Conservation (phyloP, 2,113 vertebrate genomes). For the Onychostoma macrolepis region DNA sequence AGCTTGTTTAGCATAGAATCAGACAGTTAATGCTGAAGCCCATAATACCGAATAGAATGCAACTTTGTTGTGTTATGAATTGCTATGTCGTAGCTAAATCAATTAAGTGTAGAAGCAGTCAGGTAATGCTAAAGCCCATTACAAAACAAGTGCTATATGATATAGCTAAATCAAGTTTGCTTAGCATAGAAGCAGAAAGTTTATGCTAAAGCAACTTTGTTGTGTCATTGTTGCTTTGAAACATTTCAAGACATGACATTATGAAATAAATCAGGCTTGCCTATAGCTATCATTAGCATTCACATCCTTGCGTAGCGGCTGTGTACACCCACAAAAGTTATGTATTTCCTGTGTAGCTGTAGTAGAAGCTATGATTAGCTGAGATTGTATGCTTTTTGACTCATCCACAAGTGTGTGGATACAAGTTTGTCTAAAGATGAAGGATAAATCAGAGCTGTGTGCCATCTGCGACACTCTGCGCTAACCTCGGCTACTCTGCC, state of each 20-base stretch:
- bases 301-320: background rate
- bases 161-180: background rate
- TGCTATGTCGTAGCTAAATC: background rate
- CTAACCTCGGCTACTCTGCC: slow-evolving; percentile 16
- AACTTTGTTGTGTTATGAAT: background rate
- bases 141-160: too few species aligned
- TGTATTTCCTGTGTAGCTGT: background rate
- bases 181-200: background rate
- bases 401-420: background rate
- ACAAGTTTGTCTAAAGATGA: background rate
- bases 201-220: background rate
- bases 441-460: background rate
- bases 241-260: background rate
- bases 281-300: background rate
- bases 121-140: too few species aligned
- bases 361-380: slow-evolving; percentile 3
- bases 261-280: background rate
- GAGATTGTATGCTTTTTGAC: background rate
- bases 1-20: background rate
- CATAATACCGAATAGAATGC: background rate
- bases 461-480: background rate
- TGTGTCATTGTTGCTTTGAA: background rate
- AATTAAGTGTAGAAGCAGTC: too few species aligned
- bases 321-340: background rate
- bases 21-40: background rate